These are phyloP conservation scores for Acronicta aceris DNA, from an alignment of 2,888 invertebrate genomes.

Conservation along the genomic window DNA sequence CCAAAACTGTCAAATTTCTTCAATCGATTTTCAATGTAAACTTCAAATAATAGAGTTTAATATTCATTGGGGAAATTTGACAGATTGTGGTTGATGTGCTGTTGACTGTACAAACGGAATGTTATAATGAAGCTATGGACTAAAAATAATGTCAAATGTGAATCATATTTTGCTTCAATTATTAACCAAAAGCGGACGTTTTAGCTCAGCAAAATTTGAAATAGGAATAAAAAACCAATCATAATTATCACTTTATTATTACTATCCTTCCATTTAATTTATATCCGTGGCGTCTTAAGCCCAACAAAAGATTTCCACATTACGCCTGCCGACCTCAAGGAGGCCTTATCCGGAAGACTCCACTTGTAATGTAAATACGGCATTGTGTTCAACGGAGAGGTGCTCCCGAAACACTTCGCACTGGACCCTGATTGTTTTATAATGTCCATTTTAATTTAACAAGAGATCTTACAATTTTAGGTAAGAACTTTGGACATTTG, in stretches of 20 bases:
- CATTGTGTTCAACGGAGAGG: conserved; percentile 70
- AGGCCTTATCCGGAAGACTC: conserved; percentile 84
- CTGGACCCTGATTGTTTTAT: conserved; percentile 59
- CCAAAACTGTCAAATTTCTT: too few species aligned
- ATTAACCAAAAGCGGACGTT: too few species aligned
- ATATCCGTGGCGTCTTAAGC: conserved; percentile 64
- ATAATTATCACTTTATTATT: not conserved
- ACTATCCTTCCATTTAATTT: conserved; percentile 40
- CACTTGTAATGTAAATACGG: conserved; percentile 87
- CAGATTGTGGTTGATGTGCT: too few species aligned
- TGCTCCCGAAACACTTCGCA: conserved; percentile 59
- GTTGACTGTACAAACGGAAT: too few species aligned
- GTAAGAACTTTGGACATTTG: not conserved
- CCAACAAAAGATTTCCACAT: conserved; percentile 85
- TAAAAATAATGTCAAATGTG: too few species aligned
- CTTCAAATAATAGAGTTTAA: too few species aligned
- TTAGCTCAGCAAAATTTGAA: too few species aligned
- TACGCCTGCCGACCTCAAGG: conserved; percentile 80
- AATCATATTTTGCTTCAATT: too few species aligned
- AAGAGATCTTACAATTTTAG: conserved; percentile 19
- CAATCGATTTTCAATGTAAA: too few species aligned
- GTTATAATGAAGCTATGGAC: too few species aligned
- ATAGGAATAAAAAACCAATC: too few species aligned
- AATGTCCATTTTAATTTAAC: conserved; percentile 49
- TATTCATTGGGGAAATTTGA: too few species aligned